Evolutionary conservation across 2,888 invertebrate species (phyloP), one percentile per base, ranked within the genome.

Genomic region (Magallana nippona): DNA sequence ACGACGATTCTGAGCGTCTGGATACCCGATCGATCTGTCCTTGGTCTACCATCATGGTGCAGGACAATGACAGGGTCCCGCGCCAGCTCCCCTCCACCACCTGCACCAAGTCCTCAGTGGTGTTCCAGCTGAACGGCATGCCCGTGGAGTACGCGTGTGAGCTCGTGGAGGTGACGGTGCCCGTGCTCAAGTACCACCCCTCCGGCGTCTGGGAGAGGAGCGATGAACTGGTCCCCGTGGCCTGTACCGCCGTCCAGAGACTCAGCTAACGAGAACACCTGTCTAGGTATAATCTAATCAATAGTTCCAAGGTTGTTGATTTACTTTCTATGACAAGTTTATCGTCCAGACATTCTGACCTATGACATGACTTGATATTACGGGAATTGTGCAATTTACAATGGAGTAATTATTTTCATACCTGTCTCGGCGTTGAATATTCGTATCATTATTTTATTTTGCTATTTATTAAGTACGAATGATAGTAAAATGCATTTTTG

Each of bases 111-210:
- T 71, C 71, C 71, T 71, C 71, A 8, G 32, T 71, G 15, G 71
- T 71, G 71, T 71, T 71, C 32, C 27, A 71, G 32, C 27, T 71
- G 71, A 71, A 71, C 22, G 71, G 71, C 13, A 71, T 3, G 15
- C 71, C 71, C 2, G 71, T 71, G 27, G 71, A 71, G 27, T 71
- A 71, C 22, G 71, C 19, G 11, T 71, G 71, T 27, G 71, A 71
- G 8, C 32, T 71, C 15, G 27, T 71, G 27, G 71, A 71, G 27
- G 71, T 71, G 32, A 71, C 8, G 19, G 71, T 71, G 2, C 15
- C 71, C 10, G 71, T 71, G 2, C 71, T 71, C 2, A 71, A 71
- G 71, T 71, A 71, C 27, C 27, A 22, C 13, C 71, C 22, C 15
- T 71, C 71, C 11, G 71, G 27, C 13, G 32, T 32, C 27, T 71